Evolutionary conservation across 2,888 invertebrate genomes (phyloP), one percentile per base, ranked within the genome.

Genomic region (Pandemis cinnamomeana): DNA sequence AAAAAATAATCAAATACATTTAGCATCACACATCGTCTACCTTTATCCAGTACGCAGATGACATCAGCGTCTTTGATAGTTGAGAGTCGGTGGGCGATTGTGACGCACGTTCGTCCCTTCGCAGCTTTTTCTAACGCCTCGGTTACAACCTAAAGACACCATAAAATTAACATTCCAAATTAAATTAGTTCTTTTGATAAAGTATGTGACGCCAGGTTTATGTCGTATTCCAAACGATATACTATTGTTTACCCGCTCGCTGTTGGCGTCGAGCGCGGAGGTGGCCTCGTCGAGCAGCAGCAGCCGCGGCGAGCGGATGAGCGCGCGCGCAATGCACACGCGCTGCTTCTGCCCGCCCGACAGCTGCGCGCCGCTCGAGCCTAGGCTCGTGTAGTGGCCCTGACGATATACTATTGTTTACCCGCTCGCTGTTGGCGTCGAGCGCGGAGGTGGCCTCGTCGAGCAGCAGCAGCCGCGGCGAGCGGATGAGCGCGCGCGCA

Each of bases 41-140:
- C 98, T 83, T 96, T 95, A 78, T 97, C 96, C 41, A 98, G 90
- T 6, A 98, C 98, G 81, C 97, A 97, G 77, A 98, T 98, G 79
- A 97, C 91, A 87, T 98, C 97, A 0, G 97, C 97, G 84, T 97
- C 96, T 83, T 97, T 96, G 77, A 98, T 96, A 0, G 98, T 98
- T 13, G 97, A 96, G 71, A 98, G 94, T 20, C 98, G 95, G 91
- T 98, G 98, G 7, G 98, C 98, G 80, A 98, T 98, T 0, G 97
- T 97, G 41, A 98, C 96, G 81, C 97, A 97, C 0, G 98, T 98
- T 67, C 98, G 95, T 0, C 97, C 97, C 78, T 96, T 95, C 71
- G 97, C 95, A 0, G 98, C 98, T 81, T 95, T 95, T 82, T 98
- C 98, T 76, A 98, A 88, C 0, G 98, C 98, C 83, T 97, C 96